Base-by-base conservation (phyloP, 1,140 invertebrate species). In the Drosophila hydei region DNA sequence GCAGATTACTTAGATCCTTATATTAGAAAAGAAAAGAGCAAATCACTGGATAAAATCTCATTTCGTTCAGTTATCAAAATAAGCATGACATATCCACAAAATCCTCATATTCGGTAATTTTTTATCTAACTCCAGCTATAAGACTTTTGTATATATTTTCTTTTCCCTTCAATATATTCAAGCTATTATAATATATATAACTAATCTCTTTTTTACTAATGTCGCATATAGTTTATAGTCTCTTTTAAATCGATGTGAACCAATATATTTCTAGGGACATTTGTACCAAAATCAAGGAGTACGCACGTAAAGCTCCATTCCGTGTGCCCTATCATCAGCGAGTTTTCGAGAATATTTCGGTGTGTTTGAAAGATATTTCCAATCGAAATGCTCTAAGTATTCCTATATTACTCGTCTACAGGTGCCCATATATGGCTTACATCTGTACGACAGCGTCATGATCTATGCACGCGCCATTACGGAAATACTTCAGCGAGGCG, bases 391-490 rank as follows among this genome's bases (percentile, higher is more conserved):
- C 6, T 42, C 6, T 14, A 2, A 7, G 2, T n/a, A 4, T 18
- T 7, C 11, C 5, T 27, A 6, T 1, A 8, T 30, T 19, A 0
- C 16, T 19, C 21, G 11, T 43, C 19, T 19, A 4, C 75, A 97
- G 96, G 95, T 97, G 2, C 95, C 97, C 9, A 95, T 97, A 51
- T 96, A 96, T 92, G 97, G 97, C 0, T 95, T 96, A 2, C 95
- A 98, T 91, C 92, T 97, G 4, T 98, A 97, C 83, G 97, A 98
- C 83, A 97, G 96, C 0, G 96, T 98, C 0, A 94, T 95, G 92
- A 94, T 98, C 55, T 98, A 97, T 92, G 96, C 96, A 0, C 92
- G 94, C 42, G 97, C 96, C 0, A 92, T 97, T 4, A 95, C 96
- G 0, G 94, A 96, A 65, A 92, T 95, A 2, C 92, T 98, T 47